Evolutionary conservation across 2,113 vertebrate genomes (phyloP).

Genomic region (Tonatia bakeri): DNA sequence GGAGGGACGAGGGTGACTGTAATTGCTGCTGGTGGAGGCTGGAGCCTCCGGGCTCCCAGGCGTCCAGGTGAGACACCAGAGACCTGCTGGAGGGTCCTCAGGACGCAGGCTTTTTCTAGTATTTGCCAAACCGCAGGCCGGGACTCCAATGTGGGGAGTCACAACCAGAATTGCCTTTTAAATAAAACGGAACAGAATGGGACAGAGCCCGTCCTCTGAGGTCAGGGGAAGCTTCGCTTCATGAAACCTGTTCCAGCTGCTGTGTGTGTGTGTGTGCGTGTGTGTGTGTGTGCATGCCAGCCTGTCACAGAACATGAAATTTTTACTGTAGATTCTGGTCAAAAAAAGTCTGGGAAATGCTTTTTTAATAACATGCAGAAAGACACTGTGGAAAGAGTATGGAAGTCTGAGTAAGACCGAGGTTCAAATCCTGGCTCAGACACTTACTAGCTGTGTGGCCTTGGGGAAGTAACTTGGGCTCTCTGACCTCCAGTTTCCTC

Average conservation of each 20-base stretch:
- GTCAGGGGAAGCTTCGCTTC: not conserved
- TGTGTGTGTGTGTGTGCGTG: not conserved
- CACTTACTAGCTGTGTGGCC: not conserved
- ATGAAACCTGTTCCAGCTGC: not conserved
- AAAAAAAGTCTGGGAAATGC: not conserved
- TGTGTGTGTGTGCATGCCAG: not conserved
- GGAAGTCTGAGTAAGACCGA: not conserved
- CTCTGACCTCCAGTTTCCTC: not conserved
- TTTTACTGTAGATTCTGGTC: not conserved
- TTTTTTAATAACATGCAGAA: not conserved
- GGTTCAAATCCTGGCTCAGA: not conserved
- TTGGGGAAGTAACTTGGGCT: not conserved
- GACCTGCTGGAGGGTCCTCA: not conserved
- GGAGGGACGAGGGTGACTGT: rapidly evolving
- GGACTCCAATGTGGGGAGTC: not conserved
- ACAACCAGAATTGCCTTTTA: not conserved
- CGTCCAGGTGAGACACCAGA: not conserved
- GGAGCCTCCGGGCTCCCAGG: not conserved
- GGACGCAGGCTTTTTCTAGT: not conserved
- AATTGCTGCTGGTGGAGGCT: not conserved
- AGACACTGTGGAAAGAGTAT: not conserved
- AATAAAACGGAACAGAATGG: not conserved
- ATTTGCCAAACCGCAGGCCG: not conserved
- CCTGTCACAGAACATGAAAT: not conserved
- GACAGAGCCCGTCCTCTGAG: not conserved